These are phyloP conservation scores for Panonychus citri DNA, from an alignment of 1,140 invertebrate species.

Conservation along the genomic window DNA sequence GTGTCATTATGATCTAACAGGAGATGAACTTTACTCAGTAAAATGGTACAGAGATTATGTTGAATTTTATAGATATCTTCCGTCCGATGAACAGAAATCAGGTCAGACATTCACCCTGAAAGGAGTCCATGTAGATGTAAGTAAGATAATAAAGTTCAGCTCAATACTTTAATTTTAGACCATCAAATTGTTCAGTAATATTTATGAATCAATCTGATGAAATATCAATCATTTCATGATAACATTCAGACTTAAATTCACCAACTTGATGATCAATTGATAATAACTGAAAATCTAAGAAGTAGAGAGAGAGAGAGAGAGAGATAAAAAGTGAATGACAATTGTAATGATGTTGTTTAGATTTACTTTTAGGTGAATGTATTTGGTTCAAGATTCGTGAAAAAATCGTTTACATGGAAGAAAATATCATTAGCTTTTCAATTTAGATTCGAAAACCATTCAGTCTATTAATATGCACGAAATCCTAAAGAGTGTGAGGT, in stretches of 20 bases:
- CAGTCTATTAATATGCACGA: no score
- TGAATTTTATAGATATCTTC: conserved; percentile 17
- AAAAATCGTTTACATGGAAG: no score
- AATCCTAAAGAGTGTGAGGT: no score
- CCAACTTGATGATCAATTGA: neutral
- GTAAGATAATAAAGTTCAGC: conserved; percentile 1
- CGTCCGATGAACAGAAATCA: conserved; percentile 11
- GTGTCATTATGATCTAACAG: conserved; percentile 17
- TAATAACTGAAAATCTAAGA: neutral
- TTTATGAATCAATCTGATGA: no score
- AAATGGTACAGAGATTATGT: conserved; percentile 19
- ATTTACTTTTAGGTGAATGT: no score
- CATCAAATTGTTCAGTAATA: no score
- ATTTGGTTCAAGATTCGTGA: no score
- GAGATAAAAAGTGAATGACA: no score
- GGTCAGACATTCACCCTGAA: conserved; percentile 14
- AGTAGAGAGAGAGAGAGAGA: neutral
- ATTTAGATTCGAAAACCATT: no score
- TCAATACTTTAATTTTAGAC: neutral
- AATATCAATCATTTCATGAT: neutral
- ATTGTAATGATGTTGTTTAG: no score
- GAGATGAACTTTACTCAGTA: conserved; percentile 16
- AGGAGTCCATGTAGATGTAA: conserved; percentile 17
- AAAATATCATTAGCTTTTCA: no score
- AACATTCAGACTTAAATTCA: neutral